These are phyloP conservation scores for Agonopterix heracliana DNA, from an alignment of 2,888 invertebrate genomes.

Conservation along the genomic window DNA sequence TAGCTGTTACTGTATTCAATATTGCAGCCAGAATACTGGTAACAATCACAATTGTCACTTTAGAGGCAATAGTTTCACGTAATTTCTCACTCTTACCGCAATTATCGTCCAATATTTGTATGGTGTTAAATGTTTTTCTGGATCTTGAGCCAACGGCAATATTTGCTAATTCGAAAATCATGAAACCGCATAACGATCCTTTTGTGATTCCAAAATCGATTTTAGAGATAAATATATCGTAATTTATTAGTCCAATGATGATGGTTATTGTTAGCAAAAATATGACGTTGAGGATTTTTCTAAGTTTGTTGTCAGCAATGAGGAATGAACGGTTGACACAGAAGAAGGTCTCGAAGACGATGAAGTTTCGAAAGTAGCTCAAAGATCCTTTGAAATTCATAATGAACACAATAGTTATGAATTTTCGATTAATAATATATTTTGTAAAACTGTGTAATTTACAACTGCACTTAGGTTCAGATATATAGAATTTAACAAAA, in stretches of 20 bases:
- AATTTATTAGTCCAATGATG: slow-evolving; percentile 13
- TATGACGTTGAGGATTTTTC: slow-evolving; percentile 27
- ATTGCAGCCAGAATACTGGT: slow-evolving; percentile 22
- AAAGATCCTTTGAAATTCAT: slow-evolving; percentile 17
- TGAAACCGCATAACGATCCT: slow-evolving; percentile 22
- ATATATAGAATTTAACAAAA: too few species aligned
- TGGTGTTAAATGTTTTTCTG: slow-evolving; percentile 21
- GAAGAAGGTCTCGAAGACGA: slow-evolving; percentile 36
- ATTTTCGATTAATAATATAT: too few species aligned
- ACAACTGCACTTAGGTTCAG: too few species aligned
- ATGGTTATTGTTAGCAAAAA: slow-evolving; percentile 14
- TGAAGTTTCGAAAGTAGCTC: slow-evolving; percentile 22
- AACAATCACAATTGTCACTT: slow-evolving; percentile 15
- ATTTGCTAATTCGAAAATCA: slow-evolving; percentile 23
- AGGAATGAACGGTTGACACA: slow-evolving; percentile 44
- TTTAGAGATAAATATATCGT: slow-evolving; percentile 21
- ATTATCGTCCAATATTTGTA: slow-evolving; percentile 37
- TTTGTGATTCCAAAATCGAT: slow-evolving; percentile 4
- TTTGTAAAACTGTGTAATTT: too few species aligned
- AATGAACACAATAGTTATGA: background rate
- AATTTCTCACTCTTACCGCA: slow-evolving; percentile 27
- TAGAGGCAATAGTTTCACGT: slow-evolving; percentile 14
- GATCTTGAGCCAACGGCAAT: slow-evolving; percentile 23
- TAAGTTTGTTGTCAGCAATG: slow-evolving; percentile 19
- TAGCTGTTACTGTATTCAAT: slow-evolving; percentile 32